Base-by-base conservation (phyloP, 2,113 vertebrate species). In the Pygoscelis adeliae region DNA sequence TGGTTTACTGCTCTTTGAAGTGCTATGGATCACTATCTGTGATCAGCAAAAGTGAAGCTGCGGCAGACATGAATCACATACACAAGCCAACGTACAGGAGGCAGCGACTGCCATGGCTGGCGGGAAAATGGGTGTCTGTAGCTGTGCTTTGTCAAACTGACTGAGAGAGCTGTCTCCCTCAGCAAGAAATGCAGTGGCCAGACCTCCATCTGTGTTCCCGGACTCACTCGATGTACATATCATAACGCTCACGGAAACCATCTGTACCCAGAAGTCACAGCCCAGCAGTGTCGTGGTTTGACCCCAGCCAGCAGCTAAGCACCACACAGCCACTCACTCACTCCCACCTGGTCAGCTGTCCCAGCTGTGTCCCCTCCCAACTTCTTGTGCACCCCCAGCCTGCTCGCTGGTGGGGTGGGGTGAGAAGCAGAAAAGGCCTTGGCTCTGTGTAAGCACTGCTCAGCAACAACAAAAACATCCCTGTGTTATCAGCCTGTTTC, bases 111-210 rank as follows among this genome's bases (percentile, higher is more conserved):
- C 83, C 9, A 17, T 93, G 89, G 76, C 66, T 93, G 89, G 83
- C 86, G 93, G 93, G 80, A 71, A 78, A 5, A 81, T 73, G 58
- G 40, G 85, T 94, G 63, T 86, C 90, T 49, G 32, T 87, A 72
- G 79, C 71, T 69, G 79, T 83, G 65, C 18, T 90, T 55, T 95
- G 87, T 97, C 81, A 93, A 91, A 73, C 5, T 4, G 55, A 47
- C 74, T 65, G 55, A 34, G 89, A 93, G 93, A 53, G 61, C 74
- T 83, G 78, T 90, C 62, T 94, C 56, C 22, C 79, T 58, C 32
- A 52, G 77, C 53, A 80, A 96, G 69, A 96, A 88, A 65, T 40
- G 69, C 79, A 95, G 66, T 14, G 36, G 52, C 52, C 58, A 83
- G 30, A 53, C 52, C 63, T 91, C 72, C 52, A 2, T 74, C n/a